phyloP scores from a whole-genome alignment of 2,113 vertebrate genomes.

The Malurus alboscapulatus region DNA sequence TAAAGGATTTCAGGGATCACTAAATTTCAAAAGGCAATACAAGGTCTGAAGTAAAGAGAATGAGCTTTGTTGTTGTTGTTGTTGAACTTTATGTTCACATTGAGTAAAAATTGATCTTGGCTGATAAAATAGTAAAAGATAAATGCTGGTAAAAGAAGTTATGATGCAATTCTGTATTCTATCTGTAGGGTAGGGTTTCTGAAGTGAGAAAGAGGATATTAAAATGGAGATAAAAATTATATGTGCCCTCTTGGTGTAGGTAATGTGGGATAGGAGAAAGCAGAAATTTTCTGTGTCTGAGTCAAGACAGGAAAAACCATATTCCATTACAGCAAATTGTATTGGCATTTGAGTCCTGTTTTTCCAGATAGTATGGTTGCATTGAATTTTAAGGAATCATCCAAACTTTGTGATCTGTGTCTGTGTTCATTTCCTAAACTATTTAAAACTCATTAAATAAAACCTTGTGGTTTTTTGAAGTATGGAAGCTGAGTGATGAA shows the following conservation, averaged over 20 bases:
- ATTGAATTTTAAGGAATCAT: not conserved
- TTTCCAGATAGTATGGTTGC: not conserved
- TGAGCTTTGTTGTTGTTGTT: not conserved
- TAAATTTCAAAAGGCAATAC: not conserved
- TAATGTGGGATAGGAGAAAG: not conserved
- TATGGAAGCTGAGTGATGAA: not conserved
- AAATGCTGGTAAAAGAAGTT: not conserved
- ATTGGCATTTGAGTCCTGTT: not conserved
- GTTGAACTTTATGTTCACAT: not conserved
- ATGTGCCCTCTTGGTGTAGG: not conserved
- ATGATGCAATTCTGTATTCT: not conserved
- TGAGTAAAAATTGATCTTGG: not conserved
- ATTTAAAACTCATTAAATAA: not conserved
- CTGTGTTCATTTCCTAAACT: not conserved
- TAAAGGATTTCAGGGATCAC: not conserved
- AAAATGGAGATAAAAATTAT: not conserved
- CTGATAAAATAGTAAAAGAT: not conserved
- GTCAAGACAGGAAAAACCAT: not conserved
- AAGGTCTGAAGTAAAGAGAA: not conserved
- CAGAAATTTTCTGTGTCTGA: not conserved
- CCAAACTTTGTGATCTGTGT: not conserved
- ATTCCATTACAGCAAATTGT: not conserved
- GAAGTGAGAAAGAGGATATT: not conserved
- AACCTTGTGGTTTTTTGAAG: not conserved
- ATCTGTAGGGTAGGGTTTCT: not conserved